Evolutionary conservation across 2,888 invertebrate genomes (phyloP), one percentile per base, ranked within the genome.

Genomic region (Troglohyphantes excavatus): DNA sequence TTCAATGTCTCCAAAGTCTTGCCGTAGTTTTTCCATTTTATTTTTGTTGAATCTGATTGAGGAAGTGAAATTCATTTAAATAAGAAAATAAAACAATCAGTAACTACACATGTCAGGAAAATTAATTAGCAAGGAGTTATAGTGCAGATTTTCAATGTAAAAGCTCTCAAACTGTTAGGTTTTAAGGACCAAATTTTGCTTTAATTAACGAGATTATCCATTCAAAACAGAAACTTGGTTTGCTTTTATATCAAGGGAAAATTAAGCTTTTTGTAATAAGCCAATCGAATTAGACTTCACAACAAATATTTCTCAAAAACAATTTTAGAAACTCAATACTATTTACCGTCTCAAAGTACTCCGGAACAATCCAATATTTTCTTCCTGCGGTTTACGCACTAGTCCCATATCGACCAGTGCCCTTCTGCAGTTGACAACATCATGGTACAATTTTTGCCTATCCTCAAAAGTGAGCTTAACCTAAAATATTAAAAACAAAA

Each of bases 401-500:
- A 97, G 94, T 73, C 96, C 97, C 33, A 96, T 95, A 93, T 98
- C 98, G 0, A 98, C 96, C 63, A 98, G 94, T 21, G 96, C 96
- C 83, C 97, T 94, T 23, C 98, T 94, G 81, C 97, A 97, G 92
- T 96, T 96, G 2, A 97, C 96, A 91, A 98, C 94, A 93, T 97
- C 98, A 92, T 97, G 97, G 92, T 98, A 97, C 0, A 98, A 94
- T 63, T 98, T 95, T 2, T 97, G 95, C 43, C 98, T 95, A 93
- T 98, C 98, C 91, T 98, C 96, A 92, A 97, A 96, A 0, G 98
- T 98, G 79, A 98, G 95, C 93, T 95, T 95, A 53, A 94, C 93
- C 94, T 90, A 70, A 11, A 78, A 65, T 21, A 21, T 63, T 46
- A n/a, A n/a, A n/a, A n/a, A n/a, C n/a, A n/a, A n/a, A n/a, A n/a